Evolutionary conservation across 2,797 vertebrate species (phyloP).

Genomic region (Heteromormyrus szaboi): DNA sequence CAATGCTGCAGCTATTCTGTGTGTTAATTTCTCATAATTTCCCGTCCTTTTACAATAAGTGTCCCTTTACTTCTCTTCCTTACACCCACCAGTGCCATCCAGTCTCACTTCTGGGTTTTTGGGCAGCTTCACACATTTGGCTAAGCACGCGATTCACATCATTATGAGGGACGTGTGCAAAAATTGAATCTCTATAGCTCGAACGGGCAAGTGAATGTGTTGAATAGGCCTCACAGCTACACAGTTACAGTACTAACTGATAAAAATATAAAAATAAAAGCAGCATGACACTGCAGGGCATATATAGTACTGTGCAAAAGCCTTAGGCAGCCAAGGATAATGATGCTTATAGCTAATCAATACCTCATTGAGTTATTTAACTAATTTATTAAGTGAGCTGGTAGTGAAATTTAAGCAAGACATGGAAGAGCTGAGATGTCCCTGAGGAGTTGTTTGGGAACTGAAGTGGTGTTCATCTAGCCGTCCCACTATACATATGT

Average conservation of each 20-base stretch:
- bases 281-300: not conserved
- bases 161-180: not conserved
- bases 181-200: not conserved
- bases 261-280: not conserved
- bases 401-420: not conserved
- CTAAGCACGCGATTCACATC: not conserved
- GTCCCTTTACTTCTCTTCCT: not conserved
- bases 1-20: not conserved
- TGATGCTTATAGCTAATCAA: not conserved
- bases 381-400: not conserved
- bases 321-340: not conserved
- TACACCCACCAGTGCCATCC: not conserved
- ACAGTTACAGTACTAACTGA: not conserved
- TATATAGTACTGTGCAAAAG: not conserved
- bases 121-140: not conserved
- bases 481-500: not conserved
- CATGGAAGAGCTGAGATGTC: not conserved
- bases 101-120: conserved; percentile 5
- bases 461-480: not conserved
- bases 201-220: not conserved
- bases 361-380: not conserved
- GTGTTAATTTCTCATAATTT: not conserved
- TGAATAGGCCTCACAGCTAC: not conserved
- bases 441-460: not conserved
- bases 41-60: not conserved